A percentile compares a stretch with the other conserved stretches of the same genome.
Evolutionary conservation across 2,113 vertebrate species (phyloP).

Genomic region (Forbesichthys papilliferus): DNA sequence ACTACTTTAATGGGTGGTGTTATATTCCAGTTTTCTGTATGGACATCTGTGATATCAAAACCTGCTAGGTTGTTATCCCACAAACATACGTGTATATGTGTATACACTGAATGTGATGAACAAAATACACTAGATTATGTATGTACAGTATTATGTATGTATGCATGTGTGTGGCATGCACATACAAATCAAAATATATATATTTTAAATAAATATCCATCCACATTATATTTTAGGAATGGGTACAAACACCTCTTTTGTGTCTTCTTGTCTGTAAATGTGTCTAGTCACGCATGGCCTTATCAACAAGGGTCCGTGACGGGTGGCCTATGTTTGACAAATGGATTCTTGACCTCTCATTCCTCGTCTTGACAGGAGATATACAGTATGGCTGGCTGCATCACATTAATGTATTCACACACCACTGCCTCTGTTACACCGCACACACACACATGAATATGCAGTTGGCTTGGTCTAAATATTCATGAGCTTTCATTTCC

Average conservation of each 20-base stretch:
- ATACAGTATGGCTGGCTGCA: conserved; percentile 3
- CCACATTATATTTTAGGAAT: background rate
- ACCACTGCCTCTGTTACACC: background rate
- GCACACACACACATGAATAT: background rate
- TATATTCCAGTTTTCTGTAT: too few relatives aligned
- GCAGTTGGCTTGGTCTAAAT: conserved; percentile 18
- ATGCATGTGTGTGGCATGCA: background rate
- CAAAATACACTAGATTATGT: too few relatives aligned
- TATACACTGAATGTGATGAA: too few relatives aligned
- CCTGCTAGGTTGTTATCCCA: too few relatives aligned
- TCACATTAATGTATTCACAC: conserved; percentile 6
- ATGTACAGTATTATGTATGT: background rate
- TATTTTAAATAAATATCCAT: background rate
- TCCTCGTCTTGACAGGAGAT: conserved; percentile 4
- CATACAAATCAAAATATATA: too few relatives aligned
- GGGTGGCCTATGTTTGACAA: conserved; percentile 4
- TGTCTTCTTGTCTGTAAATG: background rate
- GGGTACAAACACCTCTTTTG: background rate
- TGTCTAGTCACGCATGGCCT: background rate
- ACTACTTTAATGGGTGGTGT: too few relatives aligned
- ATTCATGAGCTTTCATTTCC: conserved; percentile 34
- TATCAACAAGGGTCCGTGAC: background rate
- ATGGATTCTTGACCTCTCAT: background rate
- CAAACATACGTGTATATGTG: too few relatives aligned
- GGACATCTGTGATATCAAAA: too few relatives aligned